A percentile compares a stretch with the other conserved stretches of the same genome.
Conservation (phyloP, 2,797 vertebrate genomes). For the Sebastolobus alascanus region DNA sequence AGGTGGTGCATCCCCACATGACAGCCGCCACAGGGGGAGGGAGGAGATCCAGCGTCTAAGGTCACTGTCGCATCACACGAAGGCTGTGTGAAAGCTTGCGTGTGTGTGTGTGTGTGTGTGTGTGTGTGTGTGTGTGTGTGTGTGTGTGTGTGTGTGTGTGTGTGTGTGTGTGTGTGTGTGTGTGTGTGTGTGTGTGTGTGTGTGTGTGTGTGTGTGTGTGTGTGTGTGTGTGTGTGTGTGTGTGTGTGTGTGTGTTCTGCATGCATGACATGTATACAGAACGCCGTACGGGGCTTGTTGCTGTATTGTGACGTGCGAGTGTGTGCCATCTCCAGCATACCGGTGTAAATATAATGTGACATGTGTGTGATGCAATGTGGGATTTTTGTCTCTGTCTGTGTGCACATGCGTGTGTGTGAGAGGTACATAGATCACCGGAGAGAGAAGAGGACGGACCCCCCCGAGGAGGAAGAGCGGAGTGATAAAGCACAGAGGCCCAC, state of each 20-base stretch:
- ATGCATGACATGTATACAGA: not conserved
- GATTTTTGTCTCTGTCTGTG: constrained; percentile 2
- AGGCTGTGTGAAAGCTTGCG: constrained; percentile 48
- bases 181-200: constrained; percentile 11
- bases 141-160: constrained; percentile 5
- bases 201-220: constrained; percentile 5
- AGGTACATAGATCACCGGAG: constrained; percentile 43
- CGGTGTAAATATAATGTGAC: constrained; percentile 5
- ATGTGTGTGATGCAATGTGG: constrained; percentile 9
- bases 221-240: constrained; percentile 11
- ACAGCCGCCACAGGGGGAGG: constrained; percentile 48
- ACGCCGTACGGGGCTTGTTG: not conserved
- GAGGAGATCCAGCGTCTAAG: constrained; percentile 54
- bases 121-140: constrained; percentile 10
- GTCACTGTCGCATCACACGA: constrained; percentile 58
- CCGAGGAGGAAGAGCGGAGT: constrained; percentile 45
- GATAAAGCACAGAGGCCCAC: constrained; percentile 54
- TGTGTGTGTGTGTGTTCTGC: constrained; percentile 7
- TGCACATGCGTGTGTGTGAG: constrained; percentile 5
- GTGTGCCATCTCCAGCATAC: not conserved
- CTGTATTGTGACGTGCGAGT: not conserved
- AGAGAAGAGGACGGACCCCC: constrained; percentile 39
- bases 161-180: constrained; percentile 6
- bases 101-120: constrained; percentile 18
- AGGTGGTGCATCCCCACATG: constrained; percentile 46